Evolutionary conservation across 2,888 invertebrate genomes (phyloP).

Genomic region (Eretmocerus hayati): DNA sequence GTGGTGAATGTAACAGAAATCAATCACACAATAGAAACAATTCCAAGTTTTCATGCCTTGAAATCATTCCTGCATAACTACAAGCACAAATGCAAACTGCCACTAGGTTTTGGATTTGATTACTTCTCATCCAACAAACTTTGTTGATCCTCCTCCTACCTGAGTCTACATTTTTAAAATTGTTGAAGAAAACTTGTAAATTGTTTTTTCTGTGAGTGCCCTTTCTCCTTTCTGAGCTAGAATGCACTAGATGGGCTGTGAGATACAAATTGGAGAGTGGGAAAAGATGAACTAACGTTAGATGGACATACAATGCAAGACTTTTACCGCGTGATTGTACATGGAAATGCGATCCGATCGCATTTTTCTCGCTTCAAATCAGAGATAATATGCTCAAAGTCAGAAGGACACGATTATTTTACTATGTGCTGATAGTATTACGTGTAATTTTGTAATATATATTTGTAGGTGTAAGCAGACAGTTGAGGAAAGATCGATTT

Average conservation of each 20-base stretch:
- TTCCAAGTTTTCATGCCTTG: no score
- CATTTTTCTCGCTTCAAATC: conserved; percentile 29
- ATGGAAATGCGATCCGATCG: conserved; percentile 2
- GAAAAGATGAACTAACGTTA: background rate
- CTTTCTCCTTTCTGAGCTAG: background rate
- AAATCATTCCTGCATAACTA: no score
- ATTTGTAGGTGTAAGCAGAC: conserved; percentile 22
- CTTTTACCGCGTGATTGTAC: background rate
- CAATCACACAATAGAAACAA: no score
- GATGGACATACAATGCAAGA: background rate
- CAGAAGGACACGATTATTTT: conserved; percentile 39
- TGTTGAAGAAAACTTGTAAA: background rate
- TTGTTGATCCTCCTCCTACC: no score
- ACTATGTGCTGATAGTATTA: conserved; percentile 46
- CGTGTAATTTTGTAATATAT: conserved; percentile 47
- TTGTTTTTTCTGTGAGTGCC: conserved; percentile 4
- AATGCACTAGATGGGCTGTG: conserved; percentile 20
- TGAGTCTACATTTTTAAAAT: no score
- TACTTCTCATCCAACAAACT: no score
- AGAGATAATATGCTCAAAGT: conserved; percentile 28
- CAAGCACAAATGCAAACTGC: no score
- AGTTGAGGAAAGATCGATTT: conserved; percentile 14
- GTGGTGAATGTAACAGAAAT: no score
- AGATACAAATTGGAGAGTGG: conserved; percentile 7
- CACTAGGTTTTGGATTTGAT: no score